Base-by-base conservation (phyloP, 64 coral and sea anemone species). In the Montipora sp. region DNA sequence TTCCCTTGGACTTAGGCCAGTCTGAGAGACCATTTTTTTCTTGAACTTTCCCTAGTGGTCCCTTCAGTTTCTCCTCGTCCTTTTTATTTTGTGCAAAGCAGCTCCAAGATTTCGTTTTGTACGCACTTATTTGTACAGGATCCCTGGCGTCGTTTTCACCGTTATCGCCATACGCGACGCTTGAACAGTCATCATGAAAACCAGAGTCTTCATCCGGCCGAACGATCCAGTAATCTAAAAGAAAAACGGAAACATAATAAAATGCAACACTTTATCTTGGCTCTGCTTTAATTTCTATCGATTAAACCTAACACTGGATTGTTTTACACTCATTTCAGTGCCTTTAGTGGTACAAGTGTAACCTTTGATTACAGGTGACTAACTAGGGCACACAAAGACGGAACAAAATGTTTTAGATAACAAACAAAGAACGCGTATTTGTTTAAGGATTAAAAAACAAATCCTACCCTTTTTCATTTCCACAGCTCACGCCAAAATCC, bases 161-260 rank as follows among this genome's bases (percentile, higher is more conserved):
- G 14, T 83, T 15, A 7, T 67, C 80, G 24, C 59, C 43, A 50
- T 71, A 85, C 9, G 82, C 82, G 18, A 72, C 47, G 45, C 82
- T 85, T 46, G 65, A 47, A 66, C 68, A 71, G 3, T 85, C 82
- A 85, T 85, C 82, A 10, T 85, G 44, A 71, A 85, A 85, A 22
- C 82, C 82, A 71, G 82, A 85, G 47, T 85, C 82, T n/a, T 85
- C 82, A 50, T 85, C 82, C 3, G 65, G 18, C 65, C 71, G 44
- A 50, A 85, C 82, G 21, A 85, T 18, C 43, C 44, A 71, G 46
- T 85, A 72, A 18, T 85, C 82, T 85, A 68, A 68, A 68, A 2
- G 14, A 61, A 8, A 61, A 59, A 81, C 7, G 53, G 53, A 57
- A 60, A 5, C 7, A 14, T 11, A 13, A 47, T 15, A 47, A 46